phyloP scores from a whole-genome alignment of 2,113 vertebrate genomes.

The Ploceus nigricollis region DNA sequence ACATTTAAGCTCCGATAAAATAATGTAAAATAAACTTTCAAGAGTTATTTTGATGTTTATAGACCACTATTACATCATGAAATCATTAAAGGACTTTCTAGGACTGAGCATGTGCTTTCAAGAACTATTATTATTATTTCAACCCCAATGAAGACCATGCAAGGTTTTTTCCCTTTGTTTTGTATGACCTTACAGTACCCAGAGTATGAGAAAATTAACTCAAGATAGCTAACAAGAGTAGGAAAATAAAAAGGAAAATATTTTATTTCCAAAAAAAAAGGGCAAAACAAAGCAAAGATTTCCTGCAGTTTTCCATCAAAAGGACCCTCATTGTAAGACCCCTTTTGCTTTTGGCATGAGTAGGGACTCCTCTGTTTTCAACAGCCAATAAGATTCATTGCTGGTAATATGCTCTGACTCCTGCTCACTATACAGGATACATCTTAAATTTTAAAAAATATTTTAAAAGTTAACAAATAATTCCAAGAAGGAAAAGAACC shows the following conservation, averaged over 20 bases:
- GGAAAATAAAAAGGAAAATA: background rate
- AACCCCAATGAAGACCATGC: background rate
- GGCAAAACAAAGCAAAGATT: background rate
- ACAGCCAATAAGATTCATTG: background rate
- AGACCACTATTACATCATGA: background rate
- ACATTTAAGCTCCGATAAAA: background rate
- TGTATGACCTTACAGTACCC: background rate
- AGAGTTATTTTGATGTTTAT: background rate
- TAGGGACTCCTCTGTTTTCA: background rate
- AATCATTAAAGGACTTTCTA: background rate
- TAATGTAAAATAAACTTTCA: background rate
- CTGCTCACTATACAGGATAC: background rate
- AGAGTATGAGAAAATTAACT: background rate
- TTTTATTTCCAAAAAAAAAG: background rate
- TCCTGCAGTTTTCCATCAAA: background rate
- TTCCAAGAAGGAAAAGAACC: background rate
- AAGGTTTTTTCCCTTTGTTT: background rate
- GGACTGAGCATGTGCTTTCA: background rate
- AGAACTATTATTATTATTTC: background rate
- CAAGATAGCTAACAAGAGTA: background rate
- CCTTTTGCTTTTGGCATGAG: background rate
- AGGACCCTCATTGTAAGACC: accelerated
- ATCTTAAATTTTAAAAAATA: background rate
- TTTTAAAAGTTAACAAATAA: background rate
- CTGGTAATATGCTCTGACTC: background rate